Conservation (phyloP, 2,888 invertebrate genomes). For the Rhaphigaster nebulosa region DNA sequence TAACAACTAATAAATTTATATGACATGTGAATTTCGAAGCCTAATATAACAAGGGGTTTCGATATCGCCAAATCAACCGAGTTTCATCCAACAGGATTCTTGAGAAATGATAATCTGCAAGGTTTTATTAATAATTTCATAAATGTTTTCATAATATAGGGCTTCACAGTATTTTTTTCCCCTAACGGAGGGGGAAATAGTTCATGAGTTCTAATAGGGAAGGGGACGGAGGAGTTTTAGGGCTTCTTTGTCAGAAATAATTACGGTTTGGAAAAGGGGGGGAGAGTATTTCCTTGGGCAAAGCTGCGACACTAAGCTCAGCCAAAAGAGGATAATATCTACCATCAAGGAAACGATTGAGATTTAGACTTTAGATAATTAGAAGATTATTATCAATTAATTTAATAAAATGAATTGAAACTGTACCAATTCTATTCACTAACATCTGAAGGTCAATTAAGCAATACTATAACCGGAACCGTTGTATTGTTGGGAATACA, state of each 20-base stretch:
- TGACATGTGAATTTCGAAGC: too few species aligned
- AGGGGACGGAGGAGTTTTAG: conserved; percentile 28
- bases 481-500: too few species aligned
- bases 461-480: too few species aligned
- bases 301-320: neutral
- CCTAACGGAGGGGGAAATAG: neutral
- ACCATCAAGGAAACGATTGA: neutral
- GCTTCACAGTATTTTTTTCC: neutral
- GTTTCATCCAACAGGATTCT: neutral
- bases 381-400: neutral
- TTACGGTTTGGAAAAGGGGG: conserved; percentile 9
- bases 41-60: neutral
- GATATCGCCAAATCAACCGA: neutral
- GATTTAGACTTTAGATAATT: neutral
- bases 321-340: neutral
- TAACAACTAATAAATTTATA: too few species aligned
- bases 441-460: neutral
- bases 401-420: neutral
- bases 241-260: conserved; percentile 40
- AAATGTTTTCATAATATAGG: conserved; percentile 2
- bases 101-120: neutral
- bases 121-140: neutral
- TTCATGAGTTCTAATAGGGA: conserved; percentile 6
- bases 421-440: neutral
- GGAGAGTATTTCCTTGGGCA: neutral